These are phyloP conservation scores for Drosophila eugracilis DNA, from an alignment of 1,140 invertebrate species.

Conservation along the genomic window DNA sequence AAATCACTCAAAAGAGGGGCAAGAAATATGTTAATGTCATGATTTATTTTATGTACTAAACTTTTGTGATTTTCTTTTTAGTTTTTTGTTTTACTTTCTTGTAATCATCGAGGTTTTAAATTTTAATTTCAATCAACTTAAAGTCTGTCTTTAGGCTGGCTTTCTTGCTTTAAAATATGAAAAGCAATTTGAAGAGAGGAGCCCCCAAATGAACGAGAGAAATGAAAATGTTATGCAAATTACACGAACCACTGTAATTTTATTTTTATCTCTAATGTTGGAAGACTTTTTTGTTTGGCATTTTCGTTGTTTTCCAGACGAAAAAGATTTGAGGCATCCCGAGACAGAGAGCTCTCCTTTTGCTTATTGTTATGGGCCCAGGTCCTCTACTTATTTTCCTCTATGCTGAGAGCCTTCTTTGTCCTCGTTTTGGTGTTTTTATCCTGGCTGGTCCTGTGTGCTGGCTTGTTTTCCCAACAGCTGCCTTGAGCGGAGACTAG, in stretches of 20 bases:
- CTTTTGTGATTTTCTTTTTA: too few relatives aligned
- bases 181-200: slow-evolving; percentile 9
- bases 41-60: too few relatives aligned
- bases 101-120: background rate
- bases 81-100: too few relatives aligned
- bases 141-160: background rate
- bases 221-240: slow-evolving; percentile 44
- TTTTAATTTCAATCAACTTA: background rate
- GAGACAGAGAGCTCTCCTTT: slow-evolving; percentile 24
- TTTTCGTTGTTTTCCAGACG: slow-evolving; percentile 26
- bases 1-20: background rate
- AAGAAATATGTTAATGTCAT: too few relatives aligned
- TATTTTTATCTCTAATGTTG: slow-evolving; percentile 36
- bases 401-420: slow-evolving; percentile 43
- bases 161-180: slow-evolving; percentile 2
- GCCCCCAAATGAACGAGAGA: background rate
- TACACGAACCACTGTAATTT: slow-evolving; percentile 33
- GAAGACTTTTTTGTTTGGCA: background rate
- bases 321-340: slow-evolving; percentile 45
- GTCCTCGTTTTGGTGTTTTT: slow-evolving; percentile 10
- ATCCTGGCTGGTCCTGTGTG: slow-evolving; percentile 10
- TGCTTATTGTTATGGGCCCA: slow-evolving; percentile 62
- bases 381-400: background rate
- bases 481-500: slow-evolving; percentile 19
- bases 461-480: slow-evolving; percentile 17